Evolutionary conservation across 1,140 invertebrate species (phyloP), one percentile per base, ranked within the genome.

Genomic region (Trachymyrmex septentrionalis): DNA sequence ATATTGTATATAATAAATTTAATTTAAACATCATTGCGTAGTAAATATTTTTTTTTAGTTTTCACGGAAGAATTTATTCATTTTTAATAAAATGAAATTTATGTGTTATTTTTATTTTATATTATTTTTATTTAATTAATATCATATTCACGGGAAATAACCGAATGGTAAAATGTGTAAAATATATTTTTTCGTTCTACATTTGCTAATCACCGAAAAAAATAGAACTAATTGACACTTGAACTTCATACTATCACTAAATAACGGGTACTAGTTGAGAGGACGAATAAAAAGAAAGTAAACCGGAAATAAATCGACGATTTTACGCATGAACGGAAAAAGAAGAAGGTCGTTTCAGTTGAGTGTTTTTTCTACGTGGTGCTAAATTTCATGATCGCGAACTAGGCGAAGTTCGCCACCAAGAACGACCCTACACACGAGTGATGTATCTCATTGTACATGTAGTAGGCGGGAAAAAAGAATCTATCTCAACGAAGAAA

Each of bases 311-410:
- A 69, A 50, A 44, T 30, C 30, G 48, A 1, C 16, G 16, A 81
- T 71, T 81, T 69, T 6, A 14, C 53, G 53, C 6, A 14, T 19
- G 59, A 78, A 19, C 59, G 44, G n/a, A 19, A 24, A 57, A 5
- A 80, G 9, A n/a, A 19, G 38, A 24, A 21, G 19, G 10, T 24
- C 16, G 10, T 27, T 81, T 27, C n/a, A 81, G 30, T n/a, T 9
- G 64, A 38, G 50, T 81, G 7, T 19, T 81, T 81, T 81, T 81
- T 81, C 66, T 57, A 81, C 21, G n/a, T 59, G 34, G 30, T 69
- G 50, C 34, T 81, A 81, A 81, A 81, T 71, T 81, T 71, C 50
- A 34, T 16, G 63, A 80, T 27, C n/a, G 48, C 63, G 48, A 69
- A 53, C 27, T 10, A 48, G 21, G 3, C 30, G 4, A 55, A 19